Evolutionary conservation across 2,888 invertebrate genomes (phyloP).

Genomic region (Pyrochroa serraticornis): DNA sequence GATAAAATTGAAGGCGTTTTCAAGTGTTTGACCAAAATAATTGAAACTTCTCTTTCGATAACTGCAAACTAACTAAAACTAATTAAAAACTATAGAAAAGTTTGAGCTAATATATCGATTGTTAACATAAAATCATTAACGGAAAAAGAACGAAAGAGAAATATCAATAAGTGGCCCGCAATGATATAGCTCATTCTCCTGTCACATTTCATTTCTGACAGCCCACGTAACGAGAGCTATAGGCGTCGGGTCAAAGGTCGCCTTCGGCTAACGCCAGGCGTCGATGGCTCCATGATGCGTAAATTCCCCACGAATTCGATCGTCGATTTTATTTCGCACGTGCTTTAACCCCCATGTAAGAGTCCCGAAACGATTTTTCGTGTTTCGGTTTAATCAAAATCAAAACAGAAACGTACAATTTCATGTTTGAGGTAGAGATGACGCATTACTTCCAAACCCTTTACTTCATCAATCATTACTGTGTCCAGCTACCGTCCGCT

Average conservation of each 20-base stretch:
- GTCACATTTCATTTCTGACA: slow-evolving; percentile 33
- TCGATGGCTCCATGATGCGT: background rate
- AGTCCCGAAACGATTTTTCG: too few species aligned
- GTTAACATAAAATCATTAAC: background rate
- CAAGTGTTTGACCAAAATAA: background rate
- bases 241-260: slow-evolving; percentile 27
- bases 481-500: too few species aligned
- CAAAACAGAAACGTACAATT: too few species aligned
- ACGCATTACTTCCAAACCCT: too few species aligned
- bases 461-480: too few species aligned
- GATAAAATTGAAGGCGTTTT: too few species aligned
- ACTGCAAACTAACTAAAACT: background rate
- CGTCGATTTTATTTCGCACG: too few species aligned
- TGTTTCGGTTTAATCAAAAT: too few species aligned
- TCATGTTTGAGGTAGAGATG: too few species aligned
- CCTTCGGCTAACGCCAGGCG: slow-evolving; percentile 11
- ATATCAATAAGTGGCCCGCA: slow-evolving; percentile 24
- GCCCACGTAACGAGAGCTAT: slow-evolving; percentile 20
- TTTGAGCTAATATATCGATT: background rate
- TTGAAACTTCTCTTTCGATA: too few species aligned
- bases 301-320: too few species aligned
- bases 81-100: slow-evolving; percentile 1
- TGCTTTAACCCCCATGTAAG: too few species aligned
- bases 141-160: slow-evolving; percentile 10
- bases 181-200: slow-evolving; percentile 30